Evolutionary conservation across 2,113 vertebrate genomes (phyloP).

Genomic region (Chamaea fasciata): DNA sequence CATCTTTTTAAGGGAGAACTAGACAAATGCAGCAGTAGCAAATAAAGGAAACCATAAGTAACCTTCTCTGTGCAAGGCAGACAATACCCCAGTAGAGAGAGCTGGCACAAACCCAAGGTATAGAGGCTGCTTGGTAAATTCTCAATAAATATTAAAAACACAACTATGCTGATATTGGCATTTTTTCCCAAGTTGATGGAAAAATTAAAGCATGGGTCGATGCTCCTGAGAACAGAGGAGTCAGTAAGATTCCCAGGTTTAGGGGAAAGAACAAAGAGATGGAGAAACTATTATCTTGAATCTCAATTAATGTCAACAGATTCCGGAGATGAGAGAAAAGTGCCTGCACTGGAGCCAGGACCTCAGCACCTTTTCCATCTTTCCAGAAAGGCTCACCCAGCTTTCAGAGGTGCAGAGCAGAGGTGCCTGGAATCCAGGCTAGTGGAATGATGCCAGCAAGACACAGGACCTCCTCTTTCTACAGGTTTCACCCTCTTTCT

Average conservation of each 20-base stretch:
- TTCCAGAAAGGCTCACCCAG: neutral
- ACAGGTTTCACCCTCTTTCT: neutral
- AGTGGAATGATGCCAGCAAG: neutral
- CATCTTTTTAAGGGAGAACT: slow-evolving; percentile 13
- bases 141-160: neutral
- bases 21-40: neutral
- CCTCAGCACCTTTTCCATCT: neutral
- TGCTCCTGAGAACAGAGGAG: neutral
- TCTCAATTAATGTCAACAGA: neutral
- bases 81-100: neutral
- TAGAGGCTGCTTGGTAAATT: neutral
- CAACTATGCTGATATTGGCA: neutral
- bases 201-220: neutral
- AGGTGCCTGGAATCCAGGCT: neutral
- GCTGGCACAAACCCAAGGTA: neutral
- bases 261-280: neutral
- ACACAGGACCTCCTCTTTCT: neutral
- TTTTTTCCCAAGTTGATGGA: neutral
- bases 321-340: neutral
- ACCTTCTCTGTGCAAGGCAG: neutral
- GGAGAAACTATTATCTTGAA: neutral
- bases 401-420: neutral
- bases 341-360: neutral
- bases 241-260: neutral
- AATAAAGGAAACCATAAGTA: neutral